Evolutionary conservation across 2,888 invertebrate species (phyloP), one percentile per base, ranked within the genome.

Genomic region (Phorcus lineatus): DNA sequence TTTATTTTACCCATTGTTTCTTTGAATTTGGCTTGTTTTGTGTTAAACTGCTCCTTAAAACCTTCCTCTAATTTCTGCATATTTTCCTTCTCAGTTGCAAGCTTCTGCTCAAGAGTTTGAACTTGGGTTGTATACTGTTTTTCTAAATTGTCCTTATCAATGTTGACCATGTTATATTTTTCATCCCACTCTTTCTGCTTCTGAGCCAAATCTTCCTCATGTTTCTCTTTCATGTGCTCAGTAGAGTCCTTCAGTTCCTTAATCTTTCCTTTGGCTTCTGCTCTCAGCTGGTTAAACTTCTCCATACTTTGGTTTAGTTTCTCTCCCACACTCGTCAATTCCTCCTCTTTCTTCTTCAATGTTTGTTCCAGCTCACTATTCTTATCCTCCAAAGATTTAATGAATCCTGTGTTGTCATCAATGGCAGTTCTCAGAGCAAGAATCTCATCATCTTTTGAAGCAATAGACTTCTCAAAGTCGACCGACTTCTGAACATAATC

Each of bases 1-100:
- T 90, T 90, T 81, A 91, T 79, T 83, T 89, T 89, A 13, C 80
- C 82, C 78, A 90, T 85, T 17, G 84, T 88, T 19, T 90, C 90
- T 79, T 91, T 91, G 78, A 85, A 88, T 62, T 89, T 86, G 24
- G 82, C 82, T 80, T 91, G 89, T 74, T 89, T 88, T 75, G 90
- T 88, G 74, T 90, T 88, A 79, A 91, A 87, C 79, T 89, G 82
- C 55, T 84, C 84, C 81, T 86, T 87, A 81, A 90, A 87, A 74
- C 87, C 85, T 36, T 87, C 83, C 77, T 87, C 85, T 78, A 86
- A 36, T 17, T 78, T 55, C 74, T 82, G 82, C 16, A 75, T 67
- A 17, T 82, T 84, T 62, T 86, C 86, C 24, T 80, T 74, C 57
- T 86, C 85, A 19, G 80, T 76, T 19, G 82, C 80, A 62, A 87